These are phyloP conservation scores for Ceraclea dissimilis DNA, from an alignment of 2,888 invertebrate genomes.

Conservation along the genomic window DNA sequence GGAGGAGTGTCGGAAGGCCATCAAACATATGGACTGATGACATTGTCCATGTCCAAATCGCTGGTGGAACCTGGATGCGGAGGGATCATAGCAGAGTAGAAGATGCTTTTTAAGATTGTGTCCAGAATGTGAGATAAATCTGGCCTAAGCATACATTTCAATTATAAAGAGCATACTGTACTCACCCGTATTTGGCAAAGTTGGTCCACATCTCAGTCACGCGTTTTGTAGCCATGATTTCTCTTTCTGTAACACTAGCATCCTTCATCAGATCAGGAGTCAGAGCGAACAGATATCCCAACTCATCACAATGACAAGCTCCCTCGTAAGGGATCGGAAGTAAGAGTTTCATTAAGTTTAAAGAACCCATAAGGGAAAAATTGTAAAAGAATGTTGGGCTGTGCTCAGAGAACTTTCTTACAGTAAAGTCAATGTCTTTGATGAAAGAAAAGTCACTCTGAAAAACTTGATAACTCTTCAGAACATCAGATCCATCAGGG, in stretches of 20 bases:
- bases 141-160: too few species aligned
- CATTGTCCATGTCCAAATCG: too few species aligned
- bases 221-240: constrained; percentile 1
- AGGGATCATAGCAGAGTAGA: too few species aligned
- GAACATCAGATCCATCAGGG: constrained; percentile 14
- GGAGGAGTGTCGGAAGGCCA: too few species aligned
- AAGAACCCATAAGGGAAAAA: constrained; percentile 25
- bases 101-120: too few species aligned
- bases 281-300: constrained; percentile 6
- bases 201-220: constrained; percentile 17
- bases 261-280: not conserved
- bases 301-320: constrained; percentile 14
- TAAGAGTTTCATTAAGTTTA: constrained; percentile 4
- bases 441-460: constrained; percentile 27
- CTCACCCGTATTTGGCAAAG: constrained; percentile 18
- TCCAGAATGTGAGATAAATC: too few species aligned
- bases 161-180: too few species aligned
- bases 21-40: too few species aligned
- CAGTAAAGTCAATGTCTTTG: constrained; percentile 25
- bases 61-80: too few species aligned
- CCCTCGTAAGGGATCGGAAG: constrained; percentile 5
- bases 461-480: constrained; percentile 22
- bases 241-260: not conserved
- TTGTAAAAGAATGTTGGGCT: constrained; percentile 24
- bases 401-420: constrained; percentile 16